phyloP scores from a whole-genome alignment of 1,140 invertebrate species.

The Bombus waltoni region DNA sequence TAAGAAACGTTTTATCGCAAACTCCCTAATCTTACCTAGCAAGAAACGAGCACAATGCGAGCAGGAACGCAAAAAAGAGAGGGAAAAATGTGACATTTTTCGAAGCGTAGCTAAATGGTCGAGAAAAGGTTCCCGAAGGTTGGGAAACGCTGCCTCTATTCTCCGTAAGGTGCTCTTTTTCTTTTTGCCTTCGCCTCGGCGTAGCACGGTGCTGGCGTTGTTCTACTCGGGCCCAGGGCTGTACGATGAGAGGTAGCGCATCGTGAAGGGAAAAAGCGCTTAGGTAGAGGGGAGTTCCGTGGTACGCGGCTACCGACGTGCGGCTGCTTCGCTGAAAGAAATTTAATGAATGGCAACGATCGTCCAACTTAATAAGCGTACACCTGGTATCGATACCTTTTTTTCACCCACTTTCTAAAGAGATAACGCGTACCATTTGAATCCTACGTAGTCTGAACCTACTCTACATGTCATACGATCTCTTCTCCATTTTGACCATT shows the following conservation, averaged over 20 bases:
- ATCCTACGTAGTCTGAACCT: background rate
- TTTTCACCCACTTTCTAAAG: background rate
- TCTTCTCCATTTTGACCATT: background rate
- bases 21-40: background rate
- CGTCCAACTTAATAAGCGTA: slow-evolving; percentile 64
- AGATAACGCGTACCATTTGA: background rate
- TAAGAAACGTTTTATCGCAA: background rate
- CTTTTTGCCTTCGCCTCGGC: slow-evolving; percentile 54
- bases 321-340: slow-evolving; percentile 55
- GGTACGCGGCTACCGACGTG: slow-evolving; percentile 56
- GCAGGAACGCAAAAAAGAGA: no score
- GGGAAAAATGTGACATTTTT: background rate
- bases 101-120: background rate
- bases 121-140: background rate
- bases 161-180: slow-evolving; percentile 50
- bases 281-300: slow-evolving; percentile 45
- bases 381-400: slow-evolving; percentile 20
- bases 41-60: background rate
- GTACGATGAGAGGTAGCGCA: slow-evolving; percentile 37
- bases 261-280: slow-evolving; percentile 38
- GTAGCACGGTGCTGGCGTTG: slow-evolving; percentile 61
- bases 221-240: slow-evolving; percentile 52
- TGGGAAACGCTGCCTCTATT: slow-evolving; percentile 39
- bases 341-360: slow-evolving; percentile 76
- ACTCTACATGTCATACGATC: background rate